These are phyloP conservation scores for Meloe dianella DNA, from an alignment of 2,888 invertebrate species.

Conservation along the genomic window DNA sequence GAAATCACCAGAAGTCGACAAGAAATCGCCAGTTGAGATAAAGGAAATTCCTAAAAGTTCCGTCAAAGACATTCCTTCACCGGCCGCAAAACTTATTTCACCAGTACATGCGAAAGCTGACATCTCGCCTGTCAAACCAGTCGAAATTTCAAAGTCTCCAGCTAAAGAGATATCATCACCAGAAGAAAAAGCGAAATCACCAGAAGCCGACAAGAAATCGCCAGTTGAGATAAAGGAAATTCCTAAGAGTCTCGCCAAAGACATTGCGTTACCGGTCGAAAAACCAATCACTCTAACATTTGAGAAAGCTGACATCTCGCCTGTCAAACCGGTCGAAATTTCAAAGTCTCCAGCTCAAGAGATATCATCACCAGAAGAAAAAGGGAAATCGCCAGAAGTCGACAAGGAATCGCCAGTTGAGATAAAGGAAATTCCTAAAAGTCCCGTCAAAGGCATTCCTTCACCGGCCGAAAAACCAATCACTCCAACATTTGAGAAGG, in stretches of 20 bases:
- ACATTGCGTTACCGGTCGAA: conserved; percentile 2
- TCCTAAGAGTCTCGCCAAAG: neutral
- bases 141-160: no score
- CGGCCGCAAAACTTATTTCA: neutral
- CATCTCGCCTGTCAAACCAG: no score
- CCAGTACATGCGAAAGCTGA: neutral
- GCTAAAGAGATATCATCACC: neutral
- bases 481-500: no score
- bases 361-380: neutral
- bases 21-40: conserved; percentile 7
- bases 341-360: conserved; percentile 12
- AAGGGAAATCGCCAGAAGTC: conserved; percentile 1
- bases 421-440: no score
- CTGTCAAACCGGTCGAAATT: conserved; percentile 11
- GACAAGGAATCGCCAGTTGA: conserved; percentile 16
- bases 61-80: neutral
- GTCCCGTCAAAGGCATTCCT: neutral
- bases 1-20: neutral
- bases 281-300: neutral
- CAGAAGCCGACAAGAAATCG: conserved; percentile 14
- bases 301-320: neutral
- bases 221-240: conserved; percentile 17
- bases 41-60: no score
- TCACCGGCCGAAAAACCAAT: neutral
- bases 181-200: neutral